Base-by-base conservation (phyloP, 2,888 invertebrate genomes). In the Mellilla xanthometata region DNA sequence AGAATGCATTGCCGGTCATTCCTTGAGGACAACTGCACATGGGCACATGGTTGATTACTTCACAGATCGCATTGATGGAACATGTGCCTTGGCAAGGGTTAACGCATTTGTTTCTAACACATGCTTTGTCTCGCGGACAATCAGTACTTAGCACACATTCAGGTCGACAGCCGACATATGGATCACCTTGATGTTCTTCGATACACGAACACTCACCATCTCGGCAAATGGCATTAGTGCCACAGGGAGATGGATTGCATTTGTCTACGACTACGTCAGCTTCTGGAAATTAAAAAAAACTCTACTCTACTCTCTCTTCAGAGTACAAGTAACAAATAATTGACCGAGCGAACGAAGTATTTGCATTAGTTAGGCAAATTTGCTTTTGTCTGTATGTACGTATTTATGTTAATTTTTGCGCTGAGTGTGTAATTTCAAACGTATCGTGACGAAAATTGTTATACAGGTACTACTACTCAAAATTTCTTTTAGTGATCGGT, bases 71-170 rank as follows among this genome's bases (percentile, higher is more conserved):
- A 65, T 92, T 93, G 36, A 83, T 65, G 13, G 94, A 94, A 73
- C 95, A 95, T 6, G 93, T 93, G 48, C 92, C 93, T 31, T 91
- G 91, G 65, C 95, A 95, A 2, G 95, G 94, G 73, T 95, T 91
- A 2, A 84, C 55, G 63, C 95, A 95, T 76, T 94, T 94, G 65
- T 93, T 93, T 72, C 86, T 83, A 10, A 93, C 84, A 63, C 94
- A 94, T 33, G 93, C 93, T 61, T 91, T 92, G 56, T 92, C 90
- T 63, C 91, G 82, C 13, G 90, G 70, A 66, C 95, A 95, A 68
- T 94, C 94, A 0, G 91, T 84, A 67, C 92, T 94, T 3, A 93
- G 74, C 1, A 94, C 92, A 68, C 94, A 94, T 81, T 94, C 94
- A 9, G 94, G 94, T 55, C 93, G 87, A 63, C 94, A 94, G 0